Conservation (phyloP, 2,113 vertebrate species). For the Chlorodrepanis virens region DNA sequence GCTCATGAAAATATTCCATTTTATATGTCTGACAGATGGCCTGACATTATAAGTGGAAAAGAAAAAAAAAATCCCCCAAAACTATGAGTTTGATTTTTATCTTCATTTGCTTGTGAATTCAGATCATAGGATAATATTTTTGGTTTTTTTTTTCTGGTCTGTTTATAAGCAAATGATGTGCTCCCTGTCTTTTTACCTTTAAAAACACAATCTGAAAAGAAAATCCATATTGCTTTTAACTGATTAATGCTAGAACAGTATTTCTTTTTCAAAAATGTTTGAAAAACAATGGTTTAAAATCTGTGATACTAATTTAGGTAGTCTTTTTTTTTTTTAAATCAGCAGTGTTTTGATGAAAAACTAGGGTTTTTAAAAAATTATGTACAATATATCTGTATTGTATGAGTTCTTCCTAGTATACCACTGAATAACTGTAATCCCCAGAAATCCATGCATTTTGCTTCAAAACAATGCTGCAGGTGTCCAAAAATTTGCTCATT, state of each 20-base stretch:
- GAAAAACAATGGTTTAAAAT: background rate
- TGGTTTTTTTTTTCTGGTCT: background rate
- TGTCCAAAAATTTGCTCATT: background rate
- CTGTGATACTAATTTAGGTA: background rate
- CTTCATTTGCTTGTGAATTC: background rate
- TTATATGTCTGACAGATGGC: background rate
- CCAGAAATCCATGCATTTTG: background rate
- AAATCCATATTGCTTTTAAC: background rate
- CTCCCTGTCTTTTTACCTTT: background rate
- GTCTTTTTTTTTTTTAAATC: background rate
- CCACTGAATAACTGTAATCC: background rate
- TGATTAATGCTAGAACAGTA: fast-evolving
- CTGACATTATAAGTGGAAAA: background rate
- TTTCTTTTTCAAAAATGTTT: background rate
- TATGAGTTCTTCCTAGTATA: background rate
- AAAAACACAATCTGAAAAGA: background rate
- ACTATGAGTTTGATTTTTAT: background rate
- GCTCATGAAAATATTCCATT: background rate
- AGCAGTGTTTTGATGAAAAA: background rate
- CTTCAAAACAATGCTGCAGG: background rate
- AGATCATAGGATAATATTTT: background rate
- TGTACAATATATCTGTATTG: background rate
- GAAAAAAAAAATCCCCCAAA: background rate
- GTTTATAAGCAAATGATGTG: background rate
- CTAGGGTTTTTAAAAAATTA: fast-evolving